phyloP scores from a whole-genome alignment of 2,113 vertebrate species.

The Indicator indicator region DNA sequence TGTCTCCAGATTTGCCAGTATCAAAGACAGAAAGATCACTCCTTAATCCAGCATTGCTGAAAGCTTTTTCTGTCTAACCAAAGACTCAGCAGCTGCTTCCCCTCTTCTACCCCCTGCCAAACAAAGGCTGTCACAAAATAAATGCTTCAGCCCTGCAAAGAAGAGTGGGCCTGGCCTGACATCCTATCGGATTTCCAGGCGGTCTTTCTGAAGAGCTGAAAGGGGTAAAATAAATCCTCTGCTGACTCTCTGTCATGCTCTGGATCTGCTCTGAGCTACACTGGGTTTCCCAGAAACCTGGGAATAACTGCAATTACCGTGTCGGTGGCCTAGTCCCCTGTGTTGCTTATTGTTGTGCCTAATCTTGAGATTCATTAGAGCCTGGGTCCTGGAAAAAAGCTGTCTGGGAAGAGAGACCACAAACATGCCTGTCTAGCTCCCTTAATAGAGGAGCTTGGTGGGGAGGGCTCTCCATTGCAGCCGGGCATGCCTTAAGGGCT shows the following conservation, averaged over 20 bases:
- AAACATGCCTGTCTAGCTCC: constrained; percentile 11
- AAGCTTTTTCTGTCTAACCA: not conserved
- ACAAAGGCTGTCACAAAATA: constrained; percentile 40
- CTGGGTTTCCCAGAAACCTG: constrained; percentile 24
- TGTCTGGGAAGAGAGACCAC: constrained; percentile 43
- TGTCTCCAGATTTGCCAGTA: not conserved
- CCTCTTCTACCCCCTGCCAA: not conserved
- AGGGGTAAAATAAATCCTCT: not conserved
- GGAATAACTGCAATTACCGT: not conserved
- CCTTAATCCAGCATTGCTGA: not conserved
- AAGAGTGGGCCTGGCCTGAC: not conserved
- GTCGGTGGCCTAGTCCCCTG: not conserved
- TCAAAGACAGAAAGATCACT: not conserved
- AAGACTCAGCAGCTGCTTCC: constrained; percentile 33
- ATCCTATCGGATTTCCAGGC: constrained; percentile 32
- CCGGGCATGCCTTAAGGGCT: not conserved
- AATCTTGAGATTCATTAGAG: constrained; percentile 35
- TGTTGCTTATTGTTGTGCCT: constrained; percentile 22
- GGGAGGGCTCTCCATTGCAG: not conserved
- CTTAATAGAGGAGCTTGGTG: not conserved
- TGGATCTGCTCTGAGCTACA: not conserved
- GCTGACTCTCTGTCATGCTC: not conserved
- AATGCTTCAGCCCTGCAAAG: not conserved
- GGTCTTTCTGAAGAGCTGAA: constrained; percentile 36
- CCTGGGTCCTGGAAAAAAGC: not conserved